Conservation (phyloP, 2,113 vertebrate species). For the Xiphophorus maculatus region DNA sequence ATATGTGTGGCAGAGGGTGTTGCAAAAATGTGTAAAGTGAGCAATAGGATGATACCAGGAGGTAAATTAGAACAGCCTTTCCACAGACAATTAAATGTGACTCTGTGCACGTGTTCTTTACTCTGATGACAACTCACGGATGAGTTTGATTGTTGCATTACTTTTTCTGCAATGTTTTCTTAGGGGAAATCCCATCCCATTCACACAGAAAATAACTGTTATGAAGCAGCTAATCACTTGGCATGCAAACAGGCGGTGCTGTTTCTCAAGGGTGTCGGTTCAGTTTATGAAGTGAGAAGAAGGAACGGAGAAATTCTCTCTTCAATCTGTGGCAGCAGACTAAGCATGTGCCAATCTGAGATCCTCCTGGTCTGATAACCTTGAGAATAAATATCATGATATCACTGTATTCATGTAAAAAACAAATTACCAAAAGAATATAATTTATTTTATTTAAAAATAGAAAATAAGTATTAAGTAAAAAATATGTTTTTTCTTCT, state of each 20-base stretch:
- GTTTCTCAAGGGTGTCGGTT: not conserved
- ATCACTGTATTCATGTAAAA: too few species aligned
- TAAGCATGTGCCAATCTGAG: not conserved
- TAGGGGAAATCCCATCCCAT: constrained; percentile 5
- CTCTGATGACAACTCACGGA: not conserved
- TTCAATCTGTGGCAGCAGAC: not conserved
- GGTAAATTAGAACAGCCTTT: constrained; percentile 18
- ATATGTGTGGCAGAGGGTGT: constrained; percentile 2
- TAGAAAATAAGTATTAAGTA: too few species aligned
- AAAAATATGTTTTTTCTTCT: too few species aligned
- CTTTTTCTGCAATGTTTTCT: constrained; percentile 4
- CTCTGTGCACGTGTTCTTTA: not conserved
- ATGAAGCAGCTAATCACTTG: not conserved
- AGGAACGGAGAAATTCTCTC: not conserved
- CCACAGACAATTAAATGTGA: constrained; percentile 16
- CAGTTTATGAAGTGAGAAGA: not conserved
- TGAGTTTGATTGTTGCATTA: not conserved
- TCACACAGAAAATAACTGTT: not conserved
- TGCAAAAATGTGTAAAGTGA: constrained; percentile 26
- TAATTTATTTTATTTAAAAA: too few species aligned
- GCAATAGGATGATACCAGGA: constrained; percentile 14
- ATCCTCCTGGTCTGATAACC: not conserved
- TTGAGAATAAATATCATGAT: not conserved
- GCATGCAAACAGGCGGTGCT: not conserved
- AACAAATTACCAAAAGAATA: too few species aligned